These are phyloP conservation scores for Pocota personata DNA, from an alignment of 2,888 invertebrate species.

Conservation along the genomic window DNA sequence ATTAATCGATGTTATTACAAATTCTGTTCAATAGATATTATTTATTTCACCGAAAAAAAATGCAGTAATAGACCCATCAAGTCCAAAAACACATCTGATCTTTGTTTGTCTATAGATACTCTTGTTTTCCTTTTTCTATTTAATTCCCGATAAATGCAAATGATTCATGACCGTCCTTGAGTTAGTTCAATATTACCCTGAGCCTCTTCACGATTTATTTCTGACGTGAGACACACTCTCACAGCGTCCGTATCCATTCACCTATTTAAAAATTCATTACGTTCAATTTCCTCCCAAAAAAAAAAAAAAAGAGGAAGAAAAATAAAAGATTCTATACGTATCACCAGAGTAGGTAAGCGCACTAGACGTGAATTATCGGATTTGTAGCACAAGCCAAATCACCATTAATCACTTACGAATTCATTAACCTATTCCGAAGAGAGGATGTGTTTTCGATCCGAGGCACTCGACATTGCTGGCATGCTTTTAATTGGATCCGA, in stretches of 20 bases:
- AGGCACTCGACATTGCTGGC: constrained; percentile 72
- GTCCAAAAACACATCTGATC: constrained; percentile 41
- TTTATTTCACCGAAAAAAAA: neutral
- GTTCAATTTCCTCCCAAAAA: constrained; percentile 40
- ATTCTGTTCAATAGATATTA: constrained; percentile 6
- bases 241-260: constrained; percentile 44
- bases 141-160: constrained; percentile 52
- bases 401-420: constrained; percentile 73
- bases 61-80: constrained; percentile 43
- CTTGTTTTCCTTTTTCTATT: constrained; percentile 56
- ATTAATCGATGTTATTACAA: constrained; percentile 61
- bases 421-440: constrained; percentile 71
- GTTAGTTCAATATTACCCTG: constrained; percentile 19
- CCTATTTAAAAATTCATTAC: constrained; percentile 67
- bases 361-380: constrained; percentile 69
- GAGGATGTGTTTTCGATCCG: constrained; percentile 61
- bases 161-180: constrained; percentile 64
- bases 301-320: neutral
- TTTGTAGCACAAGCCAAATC: constrained; percentile 65
- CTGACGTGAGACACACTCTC: constrained; percentile 65
- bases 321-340: neutral
- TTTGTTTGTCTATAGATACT: constrained; percentile 37
- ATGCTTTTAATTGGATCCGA: constrained; percentile 70
- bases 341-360: constrained; percentile 26
- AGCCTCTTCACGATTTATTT: constrained; percentile 25